Evolutionary conservation across 2,797 vertebrate species (phyloP).

Genomic region (Argentina silus): DNA sequence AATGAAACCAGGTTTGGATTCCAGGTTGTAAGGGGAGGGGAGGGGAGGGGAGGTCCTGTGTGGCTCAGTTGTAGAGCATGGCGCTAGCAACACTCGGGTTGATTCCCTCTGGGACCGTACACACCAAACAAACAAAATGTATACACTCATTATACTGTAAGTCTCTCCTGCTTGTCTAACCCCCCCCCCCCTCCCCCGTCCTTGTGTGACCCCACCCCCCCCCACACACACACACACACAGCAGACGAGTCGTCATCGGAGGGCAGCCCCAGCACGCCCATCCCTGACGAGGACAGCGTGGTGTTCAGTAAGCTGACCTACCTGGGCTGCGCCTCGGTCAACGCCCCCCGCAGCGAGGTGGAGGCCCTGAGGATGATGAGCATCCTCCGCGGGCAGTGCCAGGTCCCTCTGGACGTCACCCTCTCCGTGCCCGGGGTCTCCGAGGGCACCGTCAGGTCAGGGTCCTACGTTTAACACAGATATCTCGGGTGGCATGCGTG

Average conservation of each 20-base stretch:
- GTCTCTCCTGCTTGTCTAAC: no score
- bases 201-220: background rate
- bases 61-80: no score
- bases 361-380: slow-evolving; percentile 98
- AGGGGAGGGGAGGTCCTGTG: no score
- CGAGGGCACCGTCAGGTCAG: slow-evolving; percentile 95
- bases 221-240: slow-evolving; percentile 17
- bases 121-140: no score
- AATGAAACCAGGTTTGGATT: no score
- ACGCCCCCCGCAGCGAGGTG: slow-evolving; percentile 95
- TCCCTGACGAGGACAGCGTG: slow-evolving; percentile 95
- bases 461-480: background rate
- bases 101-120: no score
- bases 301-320: slow-evolving; percentile 98
- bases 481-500: background rate
- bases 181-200: background rate
- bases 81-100: no score
- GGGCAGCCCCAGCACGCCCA: slow-evolving; percentile 85
- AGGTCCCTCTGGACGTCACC: slow-evolving; percentile 92
- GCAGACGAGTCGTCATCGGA: slow-evolving; percentile 77
- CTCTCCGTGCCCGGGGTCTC: slow-evolving; percentile 96
- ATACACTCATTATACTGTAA: no score
- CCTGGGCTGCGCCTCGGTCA: slow-evolving; percentile 96
- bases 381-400: slow-evolving; percentile 93
- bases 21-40: no score